A percentile compares a stretch with the other conserved stretches of the same genome.
phyloP scores from a whole-genome alignment of 2,113 vertebrate species.

The Pelusios castaneus region DNA sequence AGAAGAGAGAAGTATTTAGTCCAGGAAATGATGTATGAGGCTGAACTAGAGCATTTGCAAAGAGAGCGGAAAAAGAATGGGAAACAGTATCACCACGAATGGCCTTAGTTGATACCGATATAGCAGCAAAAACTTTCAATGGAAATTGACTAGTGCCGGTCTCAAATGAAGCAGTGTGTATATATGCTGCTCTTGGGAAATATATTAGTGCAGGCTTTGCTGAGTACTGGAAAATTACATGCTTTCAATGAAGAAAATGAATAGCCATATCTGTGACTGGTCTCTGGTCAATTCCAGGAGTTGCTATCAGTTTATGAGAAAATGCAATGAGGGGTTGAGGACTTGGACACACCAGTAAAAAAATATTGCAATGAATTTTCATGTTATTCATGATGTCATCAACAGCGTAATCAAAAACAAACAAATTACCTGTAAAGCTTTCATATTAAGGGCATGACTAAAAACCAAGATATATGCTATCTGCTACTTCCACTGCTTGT shows the following conservation, averaged over 20 bases:
- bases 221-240: constrained; percentile 3
- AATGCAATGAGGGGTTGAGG: background rate
- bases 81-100: constrained; percentile 95
- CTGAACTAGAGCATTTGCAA: constrained; percentile 95
- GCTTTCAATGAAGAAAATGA: background rate
- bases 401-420: background rate
- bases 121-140: background rate
- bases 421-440: constrained; percentile 19
- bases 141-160: background rate
- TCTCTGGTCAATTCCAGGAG: background rate
- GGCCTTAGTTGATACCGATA: constrained; percentile 86
- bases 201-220: background rate
- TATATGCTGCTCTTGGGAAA: constrained; percentile 37
- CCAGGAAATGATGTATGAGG: constrained; percentile 89
- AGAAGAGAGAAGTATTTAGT: constrained; percentile 86
- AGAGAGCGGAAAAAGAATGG: constrained; percentile 94
- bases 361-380: background rate
- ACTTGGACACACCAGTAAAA: background rate
- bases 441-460: constrained; percentile 40
- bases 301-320: constrained; percentile 29
- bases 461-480: constrained; percentile 16
- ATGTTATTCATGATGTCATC: constrained; percentile 1
- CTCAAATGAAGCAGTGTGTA: background rate
- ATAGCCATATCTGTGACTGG: background rate
- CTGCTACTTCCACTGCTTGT: constrained; percentile 50